Base-by-base conservation (phyloP, 2,797 vertebrate species). In the Syngnathus rostellatus region DNA sequence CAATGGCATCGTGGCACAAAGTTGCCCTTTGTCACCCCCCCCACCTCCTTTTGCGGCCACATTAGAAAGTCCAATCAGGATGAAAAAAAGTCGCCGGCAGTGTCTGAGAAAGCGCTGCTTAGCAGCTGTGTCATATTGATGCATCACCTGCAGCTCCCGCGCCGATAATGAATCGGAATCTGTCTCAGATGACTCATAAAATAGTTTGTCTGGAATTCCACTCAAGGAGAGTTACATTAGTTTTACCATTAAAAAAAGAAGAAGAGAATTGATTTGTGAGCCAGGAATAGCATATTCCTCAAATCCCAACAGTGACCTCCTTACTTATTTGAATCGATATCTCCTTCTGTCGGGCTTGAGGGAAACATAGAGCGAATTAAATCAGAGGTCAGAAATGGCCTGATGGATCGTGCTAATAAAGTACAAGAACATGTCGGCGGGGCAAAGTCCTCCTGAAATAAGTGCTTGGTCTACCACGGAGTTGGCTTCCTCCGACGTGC, bases 111-210 rank as follows among this genome's bases (percentile, higher is more conserved):
- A 68, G 68, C 68, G 68, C 63, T 58, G 62, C 61, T 77, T 76
- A 74, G 67, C 76, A 63, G 31, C 10, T 23, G 63, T 67, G 71
- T 75, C 68, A 72, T 45, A 57, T 64, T 72, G 80, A 83, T 79
- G 67, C 71, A 73, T 41, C 5, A 73, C 65, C 66, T 21, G 8
- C n/a, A 77, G 67, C 65, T 62, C 60, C 17, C 12, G 46, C 68
- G 73, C 70, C 72, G 73, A 76, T 79, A 78, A 81, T 76, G 72
- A 81, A 79, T 63, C 72, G 66, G 61, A 78, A 77, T 72, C 21
- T 0, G 50, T 67, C 40, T 75, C 37, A 45, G 45, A 68, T 74
- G 76, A 77, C 61, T 77, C 76, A 77, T 78, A 73, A 74, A 46
- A 82, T 73, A 72, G 66, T 78, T 81, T 67, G 50, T 72, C 68